A percentile compares a stretch with the other conserved stretches of the same genome.
Evolutionary conservation across 2,888 invertebrate genomes (phyloP).

Genomic region (Gymnosoma rotundatum): DNA sequence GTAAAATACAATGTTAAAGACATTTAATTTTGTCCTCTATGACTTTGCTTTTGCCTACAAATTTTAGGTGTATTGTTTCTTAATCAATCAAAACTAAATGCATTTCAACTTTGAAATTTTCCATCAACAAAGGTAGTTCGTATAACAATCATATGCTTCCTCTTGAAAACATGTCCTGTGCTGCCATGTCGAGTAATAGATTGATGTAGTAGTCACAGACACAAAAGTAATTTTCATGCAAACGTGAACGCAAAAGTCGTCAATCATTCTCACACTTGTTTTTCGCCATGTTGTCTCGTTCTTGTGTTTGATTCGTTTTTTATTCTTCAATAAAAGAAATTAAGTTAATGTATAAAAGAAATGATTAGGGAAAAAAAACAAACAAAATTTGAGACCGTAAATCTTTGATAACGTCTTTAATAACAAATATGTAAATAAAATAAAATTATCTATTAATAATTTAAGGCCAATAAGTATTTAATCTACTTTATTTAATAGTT

Average conservation of each 20-base stretch:
- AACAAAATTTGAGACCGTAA: no score
- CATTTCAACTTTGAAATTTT: slow-evolving; percentile 24
- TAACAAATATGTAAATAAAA: no score
- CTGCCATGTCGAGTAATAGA: slow-evolving; percentile 33
- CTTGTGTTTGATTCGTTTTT: not conserved
- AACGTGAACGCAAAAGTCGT: slow-evolving; percentile 55
- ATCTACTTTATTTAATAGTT: no score
- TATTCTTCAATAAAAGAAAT: no score
- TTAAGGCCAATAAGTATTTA: no score
- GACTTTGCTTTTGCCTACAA: not conserved
- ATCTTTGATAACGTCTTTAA: no score
- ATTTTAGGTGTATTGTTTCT: slow-evolving; percentile 34
- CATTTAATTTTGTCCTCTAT: not conserved
- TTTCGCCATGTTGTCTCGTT: not conserved
- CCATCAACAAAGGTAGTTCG: slow-evolving; percentile 26
- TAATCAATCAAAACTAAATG: slow-evolving; percentile 57
- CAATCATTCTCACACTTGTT: slow-evolving; percentile 65
- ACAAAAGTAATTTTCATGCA: slow-evolving; percentile 62
- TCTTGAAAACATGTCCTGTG: slow-evolving; percentile 20
- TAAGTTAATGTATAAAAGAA: no score
- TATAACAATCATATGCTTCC: slow-evolving; percentile 47
- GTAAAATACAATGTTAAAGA: no score
- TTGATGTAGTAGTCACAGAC: slow-evolving; percentile 45
- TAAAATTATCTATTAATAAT: no score
- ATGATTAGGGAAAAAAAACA: no score